phyloP scores from a whole-genome alignment of 1,140 invertebrate genomes.

The Drosophila burlai region DNA sequence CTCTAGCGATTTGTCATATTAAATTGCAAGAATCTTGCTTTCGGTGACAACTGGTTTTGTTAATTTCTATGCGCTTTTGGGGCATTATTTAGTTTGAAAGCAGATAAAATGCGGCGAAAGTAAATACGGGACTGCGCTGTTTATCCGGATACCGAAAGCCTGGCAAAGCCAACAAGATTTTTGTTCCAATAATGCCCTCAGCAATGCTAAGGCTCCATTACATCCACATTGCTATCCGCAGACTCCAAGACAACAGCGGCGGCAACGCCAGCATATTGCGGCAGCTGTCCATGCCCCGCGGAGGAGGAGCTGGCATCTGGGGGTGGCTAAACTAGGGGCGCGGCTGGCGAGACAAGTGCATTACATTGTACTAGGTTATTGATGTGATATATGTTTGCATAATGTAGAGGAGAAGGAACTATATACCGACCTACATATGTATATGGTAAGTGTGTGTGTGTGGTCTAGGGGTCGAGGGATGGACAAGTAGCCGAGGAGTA shows the following conservation, averaged over 20 bases:
- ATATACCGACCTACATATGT: slow-evolving; percentile 10
- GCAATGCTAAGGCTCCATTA: slow-evolving; percentile 44
- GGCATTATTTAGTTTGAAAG: background rate
- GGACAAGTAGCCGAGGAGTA: slow-evolving; percentile 32
- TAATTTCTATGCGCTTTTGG: too few relatives aligned
- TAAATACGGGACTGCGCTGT: background rate
- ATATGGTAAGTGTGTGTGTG: background rate
- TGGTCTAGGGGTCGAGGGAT: slow-evolving; percentile 2
- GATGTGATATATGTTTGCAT: slow-evolving; percentile 69
- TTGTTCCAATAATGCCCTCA: slow-evolving; percentile 40
- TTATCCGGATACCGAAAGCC: background rate
- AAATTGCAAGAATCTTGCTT: background rate
- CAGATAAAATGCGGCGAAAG: background rate
- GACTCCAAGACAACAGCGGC: slow-evolving; percentile 17
- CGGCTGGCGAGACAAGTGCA: slow-evolving; percentile 59
- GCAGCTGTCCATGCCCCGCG: slow-evolving; percentile 46
- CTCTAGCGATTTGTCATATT: background rate
- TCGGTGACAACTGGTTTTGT: background rate
- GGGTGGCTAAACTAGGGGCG: slow-evolving; percentile 13
- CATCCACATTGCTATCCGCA: slow-evolving; percentile 30
- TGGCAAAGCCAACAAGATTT: slow-evolving; percentile 25
- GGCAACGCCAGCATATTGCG: slow-evolving; percentile 54
- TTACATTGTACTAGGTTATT: slow-evolving; percentile 66
- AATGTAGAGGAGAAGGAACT: slow-evolving; percentile 42
- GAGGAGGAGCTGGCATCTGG: background rate